Conservation (phyloP, 1,140 invertebrate genomes). For the Pissodes strobi region DNA sequence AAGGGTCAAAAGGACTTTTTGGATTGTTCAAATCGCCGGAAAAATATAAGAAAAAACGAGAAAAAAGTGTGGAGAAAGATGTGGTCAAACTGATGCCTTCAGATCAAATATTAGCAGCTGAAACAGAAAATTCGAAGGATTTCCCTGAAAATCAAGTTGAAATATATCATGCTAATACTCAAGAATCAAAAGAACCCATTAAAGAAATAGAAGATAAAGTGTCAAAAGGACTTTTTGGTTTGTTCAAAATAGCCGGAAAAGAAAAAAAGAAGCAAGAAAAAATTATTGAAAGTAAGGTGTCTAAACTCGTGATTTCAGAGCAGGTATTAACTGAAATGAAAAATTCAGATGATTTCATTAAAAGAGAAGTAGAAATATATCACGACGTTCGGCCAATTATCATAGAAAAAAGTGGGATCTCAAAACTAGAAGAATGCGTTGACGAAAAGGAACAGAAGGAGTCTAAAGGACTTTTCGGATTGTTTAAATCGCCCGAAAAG, state of each 20-base stretch:
- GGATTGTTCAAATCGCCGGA: no score
- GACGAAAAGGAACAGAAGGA: not conserved
- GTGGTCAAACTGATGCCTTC: constrained; percentile 18
- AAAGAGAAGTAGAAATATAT: constrained; percentile 38
- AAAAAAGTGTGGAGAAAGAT: no score
- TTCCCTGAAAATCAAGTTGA: constrained; percentile 41
- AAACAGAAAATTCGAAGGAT: constrained; percentile 34
- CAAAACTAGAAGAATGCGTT: not conserved
- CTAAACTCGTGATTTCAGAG: constrained; percentile 23
- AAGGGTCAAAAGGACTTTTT: constrained; percentile 36
- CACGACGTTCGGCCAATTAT: constrained; percentile 37
- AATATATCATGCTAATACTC: no score
- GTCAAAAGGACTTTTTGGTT: constrained; percentile 11
- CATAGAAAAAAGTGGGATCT: not conserved
- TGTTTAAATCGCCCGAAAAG: constrained; percentile 1
- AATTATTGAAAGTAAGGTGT: constrained; percentile 17
- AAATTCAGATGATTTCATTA: constrained; percentile 34
- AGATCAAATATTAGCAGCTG: constrained; percentile 20
- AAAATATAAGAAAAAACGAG: constrained; percentile 25
- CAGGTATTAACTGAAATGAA: constrained; percentile 35
- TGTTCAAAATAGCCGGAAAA: constrained; percentile 14
- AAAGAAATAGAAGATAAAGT: constrained; percentile 13
- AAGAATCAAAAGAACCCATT: no score
- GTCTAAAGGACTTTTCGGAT: no score
- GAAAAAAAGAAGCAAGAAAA: constrained; percentile 27